phyloP scores from a whole-genome alignment of 2,888 invertebrate genomes.

The Spodoptera picta region DNA sequence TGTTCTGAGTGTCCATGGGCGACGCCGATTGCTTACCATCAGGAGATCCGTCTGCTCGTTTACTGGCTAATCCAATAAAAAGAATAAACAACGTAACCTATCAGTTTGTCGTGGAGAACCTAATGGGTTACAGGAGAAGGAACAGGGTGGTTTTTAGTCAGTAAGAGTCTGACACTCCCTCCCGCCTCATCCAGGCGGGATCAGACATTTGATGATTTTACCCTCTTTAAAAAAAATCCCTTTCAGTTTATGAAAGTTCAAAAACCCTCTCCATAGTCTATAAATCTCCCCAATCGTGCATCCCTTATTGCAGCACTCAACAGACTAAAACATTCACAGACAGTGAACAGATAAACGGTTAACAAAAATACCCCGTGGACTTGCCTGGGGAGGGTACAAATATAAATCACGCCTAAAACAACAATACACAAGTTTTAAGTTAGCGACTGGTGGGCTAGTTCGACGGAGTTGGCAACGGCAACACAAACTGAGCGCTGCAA shows the following conservation, averaged over 20 bases:
- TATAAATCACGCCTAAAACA: conserved; percentile 61
- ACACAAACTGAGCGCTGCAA: conserved; percentile 42
- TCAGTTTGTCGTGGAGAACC: too few relatives aligned
- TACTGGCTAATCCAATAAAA: too few relatives aligned
- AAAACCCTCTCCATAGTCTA: not conserved
- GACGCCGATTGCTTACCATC: too few relatives aligned
- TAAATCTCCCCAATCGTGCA: conserved; percentile 22
- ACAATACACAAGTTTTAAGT: conserved; percentile 60
- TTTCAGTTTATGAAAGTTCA: conserved; percentile 1
- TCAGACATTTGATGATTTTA: too few relatives aligned
- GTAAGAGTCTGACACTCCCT: too few relatives aligned
- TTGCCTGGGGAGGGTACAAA: conserved; percentile 39
- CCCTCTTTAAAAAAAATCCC: too few relatives aligned
- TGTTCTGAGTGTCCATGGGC: too few relatives aligned
- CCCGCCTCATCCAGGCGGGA: too few relatives aligned
- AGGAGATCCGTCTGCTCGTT: too few relatives aligned
- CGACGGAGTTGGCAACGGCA: conserved; percentile 47
- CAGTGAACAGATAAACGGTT: conserved; percentile 53
- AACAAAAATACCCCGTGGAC: conserved; percentile 52
- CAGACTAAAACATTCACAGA: conserved; percentile 52
- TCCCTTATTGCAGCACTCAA: conserved; percentile 47
- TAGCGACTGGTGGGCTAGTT: conserved; percentile 41
- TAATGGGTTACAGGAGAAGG: too few relatives aligned
- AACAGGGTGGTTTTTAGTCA: too few relatives aligned
- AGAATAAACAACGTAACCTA: too few relatives aligned